These are phyloP conservation scores for Selenia dentaria DNA, from an alignment of 2,888 invertebrate species.

Conservation along the genomic window DNA sequence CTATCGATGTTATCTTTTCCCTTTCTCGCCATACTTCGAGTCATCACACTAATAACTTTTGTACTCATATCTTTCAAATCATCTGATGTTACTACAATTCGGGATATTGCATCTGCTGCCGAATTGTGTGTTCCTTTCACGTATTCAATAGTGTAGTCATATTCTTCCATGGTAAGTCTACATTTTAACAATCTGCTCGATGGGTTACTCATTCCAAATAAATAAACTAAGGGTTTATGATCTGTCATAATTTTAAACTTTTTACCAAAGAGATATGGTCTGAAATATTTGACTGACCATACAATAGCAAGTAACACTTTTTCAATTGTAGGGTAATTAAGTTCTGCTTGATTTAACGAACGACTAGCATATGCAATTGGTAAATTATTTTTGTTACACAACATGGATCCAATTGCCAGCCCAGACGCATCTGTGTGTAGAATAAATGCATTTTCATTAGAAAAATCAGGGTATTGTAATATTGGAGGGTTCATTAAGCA, in stretches of 20 bases:
- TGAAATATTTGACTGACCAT: conserved; percentile 8
- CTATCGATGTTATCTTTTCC: too few species aligned
- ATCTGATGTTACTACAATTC: conserved; percentile 13
- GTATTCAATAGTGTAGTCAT: conserved; percentile 20
- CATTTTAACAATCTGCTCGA: conserved; percentile 23
- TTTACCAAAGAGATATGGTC: conserved; percentile 25
- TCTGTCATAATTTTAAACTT: conserved; percentile 21
- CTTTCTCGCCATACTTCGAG: not conserved
- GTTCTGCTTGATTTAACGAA: conserved; percentile 18
- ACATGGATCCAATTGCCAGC: conserved; percentile 19
- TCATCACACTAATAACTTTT: conserved; percentile 3
- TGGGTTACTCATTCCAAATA: conserved; percentile 23
- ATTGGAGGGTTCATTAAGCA: conserved; percentile 10
- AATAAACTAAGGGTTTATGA: conserved; percentile 22
- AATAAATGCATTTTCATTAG: conserved; percentile 13
- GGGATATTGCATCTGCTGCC: conserved; percentile 21
- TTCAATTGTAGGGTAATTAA: too few species aligned
- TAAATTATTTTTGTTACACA: conserved; percentile 2
- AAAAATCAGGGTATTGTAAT: conserved; percentile 20
- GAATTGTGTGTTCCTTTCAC: conserved; percentile 19
- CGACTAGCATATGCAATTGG: conserved; percentile 26
- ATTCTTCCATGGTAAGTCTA: conserved; percentile 20
- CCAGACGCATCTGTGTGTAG: conserved; percentile 17
- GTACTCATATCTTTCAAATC: conserved; percentile 15
- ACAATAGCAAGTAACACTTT: conserved; percentile 24